Evolutionary conservation across 2,113 vertebrate species (phyloP).

Genomic region (Pica pica): DNA sequence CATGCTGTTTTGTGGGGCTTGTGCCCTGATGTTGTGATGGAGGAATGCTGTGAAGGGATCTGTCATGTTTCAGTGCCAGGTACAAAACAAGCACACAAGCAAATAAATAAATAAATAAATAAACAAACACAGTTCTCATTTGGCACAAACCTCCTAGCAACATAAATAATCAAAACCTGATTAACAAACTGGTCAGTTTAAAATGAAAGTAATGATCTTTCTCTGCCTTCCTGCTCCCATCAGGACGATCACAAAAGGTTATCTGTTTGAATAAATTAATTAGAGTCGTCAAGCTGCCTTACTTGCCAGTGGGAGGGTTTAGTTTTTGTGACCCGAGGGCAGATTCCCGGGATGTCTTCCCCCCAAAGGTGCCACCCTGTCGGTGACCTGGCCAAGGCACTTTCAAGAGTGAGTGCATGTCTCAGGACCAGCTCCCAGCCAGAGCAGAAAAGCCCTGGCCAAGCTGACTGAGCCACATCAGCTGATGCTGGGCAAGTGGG

Average conservation of each 20-base stretch:
- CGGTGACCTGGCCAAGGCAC: fast-evolving
- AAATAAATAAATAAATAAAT: neutral
- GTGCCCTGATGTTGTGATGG: neutral
- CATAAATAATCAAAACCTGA: constrained; percentile 36
- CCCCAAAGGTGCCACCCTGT: neutral
- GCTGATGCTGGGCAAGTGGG: neutral
- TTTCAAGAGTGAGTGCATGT: fast-evolving
- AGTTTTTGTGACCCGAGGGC: neutral
- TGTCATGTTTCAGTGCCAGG: neutral
- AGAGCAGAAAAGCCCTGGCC: neutral
- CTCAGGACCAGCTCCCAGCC: neutral
- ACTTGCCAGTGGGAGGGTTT: neutral
- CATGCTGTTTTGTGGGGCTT: neutral
- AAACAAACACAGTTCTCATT: neutral
- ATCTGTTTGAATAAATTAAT: constrained; percentile 39
- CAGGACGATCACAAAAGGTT: neutral
- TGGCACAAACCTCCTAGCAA: constrained; percentile 2
- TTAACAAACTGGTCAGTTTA: constrained; percentile 34
- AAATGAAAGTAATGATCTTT: constrained; percentile 32
- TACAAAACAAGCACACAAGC: neutral
- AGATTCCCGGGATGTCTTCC: neutral
- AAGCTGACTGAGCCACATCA: neutral
- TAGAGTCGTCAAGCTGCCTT: neutral
- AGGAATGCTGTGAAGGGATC: neutral
- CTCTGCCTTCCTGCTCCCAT: constrained; percentile 20